Evolutionary conservation across 2,113 vertebrate genomes (phyloP).

Genomic region (Ictalurus punctatus): DNA sequence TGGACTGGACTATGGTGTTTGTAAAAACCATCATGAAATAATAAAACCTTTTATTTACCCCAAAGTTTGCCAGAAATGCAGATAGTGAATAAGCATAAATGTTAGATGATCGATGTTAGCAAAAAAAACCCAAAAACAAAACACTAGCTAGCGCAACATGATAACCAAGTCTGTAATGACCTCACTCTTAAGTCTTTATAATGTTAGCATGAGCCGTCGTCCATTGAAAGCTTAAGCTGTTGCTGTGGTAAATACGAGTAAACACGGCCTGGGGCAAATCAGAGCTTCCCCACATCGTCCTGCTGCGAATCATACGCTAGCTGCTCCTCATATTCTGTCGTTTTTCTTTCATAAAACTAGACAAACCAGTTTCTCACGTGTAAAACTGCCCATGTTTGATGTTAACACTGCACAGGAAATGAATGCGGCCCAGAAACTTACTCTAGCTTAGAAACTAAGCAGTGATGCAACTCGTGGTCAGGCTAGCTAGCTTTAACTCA

Average conservation of each 20-base stretch:
- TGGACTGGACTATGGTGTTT: neutral
- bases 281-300: neutral
- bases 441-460: neutral
- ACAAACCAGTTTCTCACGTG: neutral
- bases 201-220: too few species aligned
- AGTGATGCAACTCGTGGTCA: neutral
- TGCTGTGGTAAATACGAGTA: too few species aligned
- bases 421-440: neutral
- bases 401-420: neutral
- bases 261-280: too few species aligned
- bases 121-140: neutral
- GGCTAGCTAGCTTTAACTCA: neutral
- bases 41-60: constrained; percentile 3
- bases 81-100: too few species aligned
- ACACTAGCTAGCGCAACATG: neutral
- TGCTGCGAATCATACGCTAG: neutral
- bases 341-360: neutral
- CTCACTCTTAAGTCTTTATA: too few species aligned
- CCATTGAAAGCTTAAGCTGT: too few species aligned
- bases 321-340: neutral
- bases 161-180: neutral
- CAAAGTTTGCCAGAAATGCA: neutral
- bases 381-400: neutral
- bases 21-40: too few species aligned
- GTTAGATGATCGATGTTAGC: neutral